phyloP scores from a whole-genome alignment of 2,888 invertebrate species.

The Andrena dorsata region DNA sequence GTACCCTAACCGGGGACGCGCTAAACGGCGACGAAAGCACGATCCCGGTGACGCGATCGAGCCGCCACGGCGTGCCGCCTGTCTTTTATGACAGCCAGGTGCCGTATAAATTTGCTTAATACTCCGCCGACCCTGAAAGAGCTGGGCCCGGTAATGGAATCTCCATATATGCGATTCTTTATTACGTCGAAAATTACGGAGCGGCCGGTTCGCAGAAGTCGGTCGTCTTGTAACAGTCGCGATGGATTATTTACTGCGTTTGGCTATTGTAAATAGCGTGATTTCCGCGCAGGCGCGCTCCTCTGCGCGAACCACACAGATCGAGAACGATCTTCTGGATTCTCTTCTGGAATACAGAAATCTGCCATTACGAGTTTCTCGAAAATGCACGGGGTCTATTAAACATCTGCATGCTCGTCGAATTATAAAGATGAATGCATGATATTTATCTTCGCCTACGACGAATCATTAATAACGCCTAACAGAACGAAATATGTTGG shows the following conservation, averaged over 20 bases:
- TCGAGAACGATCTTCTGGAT: too few relatives aligned
- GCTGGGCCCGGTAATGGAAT: slow-evolving; percentile 71
- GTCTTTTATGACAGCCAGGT: slow-evolving; percentile 74
- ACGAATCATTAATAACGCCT: too few relatives aligned
- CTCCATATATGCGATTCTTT: slow-evolving; percentile 71
- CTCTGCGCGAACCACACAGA: background rate
- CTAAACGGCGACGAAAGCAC: slow-evolving; percentile 69
- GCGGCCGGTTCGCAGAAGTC: slow-evolving; percentile 62
- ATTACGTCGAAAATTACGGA: slow-evolving; percentile 72
- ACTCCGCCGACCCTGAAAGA: slow-evolving; percentile 71
- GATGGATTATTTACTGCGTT: slow-evolving; percentile 57
- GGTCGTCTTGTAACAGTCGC: slow-evolving; percentile 38
- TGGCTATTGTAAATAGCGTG: background rate
- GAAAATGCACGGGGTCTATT: too few relatives aligned
- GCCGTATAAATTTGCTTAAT: slow-evolving; percentile 74
- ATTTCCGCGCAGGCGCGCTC: background rate
- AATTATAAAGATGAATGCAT: too few relatives aligned
- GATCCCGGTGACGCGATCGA: slow-evolving; percentile 65
- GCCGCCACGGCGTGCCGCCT: slow-evolving; percentile 62
- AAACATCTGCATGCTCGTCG: too few relatives aligned
- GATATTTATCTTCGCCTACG: too few relatives aligned
- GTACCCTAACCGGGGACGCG: slow-evolving; percentile 20
- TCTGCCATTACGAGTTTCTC: too few relatives aligned
- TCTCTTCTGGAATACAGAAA: too few relatives aligned
- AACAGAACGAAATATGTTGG: too few relatives aligned